phyloP scores from a whole-genome alignment of 2,888 invertebrate species.

The Microctonus hyperodae region DNA sequence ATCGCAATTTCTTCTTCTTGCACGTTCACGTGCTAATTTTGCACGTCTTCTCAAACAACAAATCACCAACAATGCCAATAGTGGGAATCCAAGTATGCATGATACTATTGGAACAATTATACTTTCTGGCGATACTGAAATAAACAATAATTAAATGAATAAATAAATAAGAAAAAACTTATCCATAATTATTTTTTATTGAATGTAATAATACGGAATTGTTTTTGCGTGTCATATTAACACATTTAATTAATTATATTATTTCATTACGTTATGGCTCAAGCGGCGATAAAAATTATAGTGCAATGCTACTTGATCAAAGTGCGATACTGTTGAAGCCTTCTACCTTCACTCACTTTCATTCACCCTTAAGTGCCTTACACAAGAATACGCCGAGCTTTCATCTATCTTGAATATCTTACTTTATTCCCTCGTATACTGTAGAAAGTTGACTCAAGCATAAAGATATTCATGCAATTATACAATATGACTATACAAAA shows the following conservation, averaged over 20 bases:
- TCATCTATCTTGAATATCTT: neutral
- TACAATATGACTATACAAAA: no score
- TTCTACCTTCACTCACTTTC: neutral
- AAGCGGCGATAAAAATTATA: neutral
- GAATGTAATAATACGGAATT: neutral
- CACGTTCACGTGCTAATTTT: conserved; percentile 83
- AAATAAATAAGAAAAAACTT: no score
- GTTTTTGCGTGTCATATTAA: neutral
- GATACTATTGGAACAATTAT: conserved; percentile 89
- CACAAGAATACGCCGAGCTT: neutral
- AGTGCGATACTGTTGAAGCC: neutral
- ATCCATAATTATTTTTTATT: no score
- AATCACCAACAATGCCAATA: conserved; percentile 84
- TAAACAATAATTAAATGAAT: neutral
- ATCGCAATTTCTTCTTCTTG: conserved; percentile 81
- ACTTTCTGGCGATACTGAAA: conserved; percentile 82
- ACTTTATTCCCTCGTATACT: neutral
- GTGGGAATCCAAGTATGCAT: conserved; percentile 88
- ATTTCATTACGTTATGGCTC: neutral
- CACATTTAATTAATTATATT: neutral
- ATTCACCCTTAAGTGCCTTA: neutral
- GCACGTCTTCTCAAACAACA: conserved; percentile 85
- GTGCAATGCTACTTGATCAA: neutral
- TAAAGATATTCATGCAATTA: neutral
- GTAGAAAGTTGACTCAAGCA: neutral